Base-by-base conservation (phyloP, 2,113 vertebrate genomes). In the Sebastes fasciatus region DNA sequence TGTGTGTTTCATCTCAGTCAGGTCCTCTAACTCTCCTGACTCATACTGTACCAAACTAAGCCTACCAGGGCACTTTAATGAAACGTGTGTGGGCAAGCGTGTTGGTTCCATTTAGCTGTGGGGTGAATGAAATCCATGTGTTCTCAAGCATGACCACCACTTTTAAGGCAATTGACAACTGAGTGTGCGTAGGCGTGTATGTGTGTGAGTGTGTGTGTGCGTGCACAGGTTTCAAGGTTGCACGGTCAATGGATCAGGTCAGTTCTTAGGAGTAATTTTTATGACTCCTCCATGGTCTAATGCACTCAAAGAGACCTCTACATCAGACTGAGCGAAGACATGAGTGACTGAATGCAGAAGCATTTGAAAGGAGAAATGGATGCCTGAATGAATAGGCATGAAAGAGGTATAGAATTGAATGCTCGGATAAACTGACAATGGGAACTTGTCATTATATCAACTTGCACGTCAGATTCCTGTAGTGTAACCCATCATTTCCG, bases 131-230 rank as follows among this genome's bases (percentile, higher is more conserved):
- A 90, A 88, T 93, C 82, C 57, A 78, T 74, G 83, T 85, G 76
- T 86, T 82, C 74, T 92, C 81, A 83, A 89, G 92, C 92, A 89
- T 94, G 90, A 92, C 91, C 79, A 76, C 77, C 79, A 85, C 90
- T 77, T 91, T 92, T 84, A 85, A 86, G 66, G 82, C 91, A 90
- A 90, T 86, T 90, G 86, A 74, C 42, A 69, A 54, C 23, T 2
- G 1, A 14, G 54, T 54, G 73, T 55, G 76, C 0, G 72, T 52
- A 10, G 1, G 77, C 17, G 61, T 54, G 63, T 75, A 71, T 79
- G 63, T 62, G 75, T 60, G 62, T 13, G 43, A 5, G 46, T 7
- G 40, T 76, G 75, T 58, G 74, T 69, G 65, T 11, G 57, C 3
- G 48, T 4, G 40, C 5, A 10, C 42, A 43, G 58, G 64, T 69